Conservation (phyloP, 2,797 vertebrate genomes). For the Pteronotus mesoamericanus region DNA sequence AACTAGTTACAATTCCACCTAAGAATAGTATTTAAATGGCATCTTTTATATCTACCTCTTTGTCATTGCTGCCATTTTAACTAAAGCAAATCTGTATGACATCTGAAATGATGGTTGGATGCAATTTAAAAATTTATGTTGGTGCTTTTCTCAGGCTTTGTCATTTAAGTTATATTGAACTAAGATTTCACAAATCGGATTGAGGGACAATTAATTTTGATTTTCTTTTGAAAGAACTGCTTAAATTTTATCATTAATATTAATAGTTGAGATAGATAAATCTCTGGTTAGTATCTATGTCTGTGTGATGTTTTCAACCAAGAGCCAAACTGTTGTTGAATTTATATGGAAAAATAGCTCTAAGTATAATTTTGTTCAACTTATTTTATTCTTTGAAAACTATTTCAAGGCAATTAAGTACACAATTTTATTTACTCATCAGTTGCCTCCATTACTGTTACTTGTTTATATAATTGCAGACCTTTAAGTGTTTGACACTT, state of each 20-base stretch:
- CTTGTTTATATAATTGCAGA: conserved; percentile 56
- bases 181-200: conserved; percentile 55
- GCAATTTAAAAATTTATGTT: conserved; percentile 46
- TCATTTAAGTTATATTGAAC: conserved; percentile 38
- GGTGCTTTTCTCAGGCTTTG: conserved; percentile 66
- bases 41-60: conserved; percentile 76
- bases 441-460: conserved; percentile 43
- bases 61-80: conserved; percentile 65
- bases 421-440: conserved; percentile 46
- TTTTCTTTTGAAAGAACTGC: conserved; percentile 40
- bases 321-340: conserved; percentile 32
- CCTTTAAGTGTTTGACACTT: conserved; percentile 55
- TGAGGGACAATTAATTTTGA: conserved; percentile 36
- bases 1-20: conserved; percentile 65
- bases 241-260: conserved; percentile 41
- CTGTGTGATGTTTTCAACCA: conserved; percentile 49
- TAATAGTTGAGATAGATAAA: background rate
- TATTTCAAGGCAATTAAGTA: conserved; percentile 35
- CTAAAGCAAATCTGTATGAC: conserved; percentile 53
- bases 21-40: conserved; percentile 54
- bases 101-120: conserved; percentile 50
- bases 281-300: conserved; percentile 10
- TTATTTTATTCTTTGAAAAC: conserved; percentile 53
- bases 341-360: conserved; percentile 43
- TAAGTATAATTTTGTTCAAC: conserved; percentile 41